Evolutionary conservation across 2,888 invertebrate species (phyloP).

Genomic region (Macaria liturata): DNA sequence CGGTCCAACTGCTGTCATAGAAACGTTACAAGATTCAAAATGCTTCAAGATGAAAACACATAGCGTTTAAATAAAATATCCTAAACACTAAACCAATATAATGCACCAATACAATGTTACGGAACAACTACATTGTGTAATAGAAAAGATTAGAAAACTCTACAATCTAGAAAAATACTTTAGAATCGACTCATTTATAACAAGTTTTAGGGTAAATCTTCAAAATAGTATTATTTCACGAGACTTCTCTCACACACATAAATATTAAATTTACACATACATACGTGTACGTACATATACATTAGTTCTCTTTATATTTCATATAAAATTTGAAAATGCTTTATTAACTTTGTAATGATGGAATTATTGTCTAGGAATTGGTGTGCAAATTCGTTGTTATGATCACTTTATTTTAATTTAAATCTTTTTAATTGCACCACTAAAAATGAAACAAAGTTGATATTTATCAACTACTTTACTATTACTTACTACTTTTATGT

Average conservation of each 20-base stretch:
- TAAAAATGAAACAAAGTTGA: background rate
- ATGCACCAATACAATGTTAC: conserved; percentile 13
- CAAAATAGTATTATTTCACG: conserved; percentile 29
- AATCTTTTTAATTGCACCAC: background rate
- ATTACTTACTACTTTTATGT: no score
- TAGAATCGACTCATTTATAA: conserved; percentile 24
- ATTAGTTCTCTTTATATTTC: conserved; percentile 26
- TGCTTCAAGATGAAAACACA: conserved; percentile 2
- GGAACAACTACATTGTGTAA: conserved; percentile 11
- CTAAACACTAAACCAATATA: conserved; percentile 11
- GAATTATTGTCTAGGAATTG: conserved; percentile 33
- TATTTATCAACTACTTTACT: no score
- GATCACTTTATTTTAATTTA: conserved; percentile 1
- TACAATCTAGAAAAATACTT: conserved; percentile 32
- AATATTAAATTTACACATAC: conserved; percentile 7
- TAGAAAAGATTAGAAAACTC: conserved; percentile 28
- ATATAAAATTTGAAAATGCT: conserved; percentile 50
- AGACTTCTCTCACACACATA: conserved; percentile 7
- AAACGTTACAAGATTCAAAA: conserved; percentile 5
- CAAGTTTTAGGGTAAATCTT: conserved; percentile 30
- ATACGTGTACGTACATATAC: conserved; percentile 2
- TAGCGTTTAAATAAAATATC: conserved; percentile 9
- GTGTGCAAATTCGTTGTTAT: conserved; percentile 12
- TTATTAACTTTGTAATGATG: conserved; percentile 41
- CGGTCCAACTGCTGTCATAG: background rate